Conservation (phyloP, 2,113 vertebrate species). For the Myrmecobius fasciatus region DNA sequence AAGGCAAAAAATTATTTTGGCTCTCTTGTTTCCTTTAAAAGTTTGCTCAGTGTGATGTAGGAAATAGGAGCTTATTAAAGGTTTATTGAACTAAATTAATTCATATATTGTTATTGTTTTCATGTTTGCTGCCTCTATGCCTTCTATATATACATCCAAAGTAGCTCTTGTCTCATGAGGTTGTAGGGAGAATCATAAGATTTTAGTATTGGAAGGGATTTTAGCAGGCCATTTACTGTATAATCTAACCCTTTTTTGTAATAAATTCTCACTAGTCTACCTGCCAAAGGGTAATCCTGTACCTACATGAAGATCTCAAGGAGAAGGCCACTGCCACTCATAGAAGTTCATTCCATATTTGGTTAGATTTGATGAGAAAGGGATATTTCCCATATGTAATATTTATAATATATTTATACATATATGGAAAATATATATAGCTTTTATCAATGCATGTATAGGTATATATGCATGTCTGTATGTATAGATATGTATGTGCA, state of each 20-base stretch:
- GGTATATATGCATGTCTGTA: no score
- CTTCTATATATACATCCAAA: no score
- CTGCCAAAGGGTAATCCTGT: no score
- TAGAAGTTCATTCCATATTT: background rate
- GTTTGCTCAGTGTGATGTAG: background rate
- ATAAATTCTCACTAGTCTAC: background rate
- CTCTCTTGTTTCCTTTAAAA: background rate
- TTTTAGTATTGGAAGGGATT: background rate
- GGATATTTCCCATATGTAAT: background rate
- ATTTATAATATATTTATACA: no score
- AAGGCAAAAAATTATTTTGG: background rate
- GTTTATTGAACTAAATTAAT: background rate
- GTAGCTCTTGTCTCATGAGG: background rate
- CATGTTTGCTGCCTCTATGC: background rate
- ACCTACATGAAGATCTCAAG: no score
- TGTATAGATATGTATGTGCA: no score
- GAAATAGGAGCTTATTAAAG: background rate
- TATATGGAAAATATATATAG: no score
- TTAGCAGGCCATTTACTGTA: background rate
- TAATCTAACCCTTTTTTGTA: background rate
- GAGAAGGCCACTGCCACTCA: no score
- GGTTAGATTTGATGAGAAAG: background rate
- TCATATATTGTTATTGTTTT: background rate
- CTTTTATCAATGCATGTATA: no score
- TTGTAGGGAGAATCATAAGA: background rate